Base-by-base conservation (phyloP, 2,888 invertebrate genomes). In the Latheticus oryzae region DNA sequence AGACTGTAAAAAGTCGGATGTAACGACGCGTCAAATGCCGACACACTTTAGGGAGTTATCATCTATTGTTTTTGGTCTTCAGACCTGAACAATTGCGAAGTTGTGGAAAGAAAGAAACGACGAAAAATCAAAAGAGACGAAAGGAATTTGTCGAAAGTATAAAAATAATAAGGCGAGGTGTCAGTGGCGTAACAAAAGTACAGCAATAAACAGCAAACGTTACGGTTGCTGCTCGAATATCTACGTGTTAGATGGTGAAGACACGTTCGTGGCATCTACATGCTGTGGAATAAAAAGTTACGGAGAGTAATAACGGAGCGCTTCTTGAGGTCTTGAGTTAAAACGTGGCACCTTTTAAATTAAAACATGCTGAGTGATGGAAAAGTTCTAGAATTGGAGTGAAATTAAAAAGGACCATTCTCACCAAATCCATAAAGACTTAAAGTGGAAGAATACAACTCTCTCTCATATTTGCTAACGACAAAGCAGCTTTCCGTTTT, bases 21-120 rank as follows among this genome's bases (percentile, higher is more conserved):
- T 9, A 15, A 24, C 17, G 17, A 30, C 43, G 28, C 43, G 32
- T 52, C 37, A 37, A 37, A 37, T 37, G 9, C 19, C 37, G 19
- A 38, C 38, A 33, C 33, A 21, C 38, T 38, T 38, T 42, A 24
- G 35, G 37, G 54, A 50, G 67, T 61, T 61, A 54, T 61, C 53
- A 53, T 37, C 45, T 56, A 63, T 62, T 58, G 54, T 62, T 55
- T 61, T 53, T 40, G 35, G 28, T 35, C 52, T 40, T 55, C 45
- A 26, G 45, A 48, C 51, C 67, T 55, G 51, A 52, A 59, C 57
- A 54, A 59, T 51, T n/a, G n/a, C 26, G 42, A 4, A 23, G 33
- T n/a, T 33, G 19, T 9, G 37, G 19, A 9, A 37, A 37, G 8
- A 19, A 32, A 3, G 4, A 9, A 3, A 5, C 32, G 3, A 37